Base-by-base conservation (phyloP, 2,113 vertebrate genomes). In the Edolisoma coerulescens region DNA sequence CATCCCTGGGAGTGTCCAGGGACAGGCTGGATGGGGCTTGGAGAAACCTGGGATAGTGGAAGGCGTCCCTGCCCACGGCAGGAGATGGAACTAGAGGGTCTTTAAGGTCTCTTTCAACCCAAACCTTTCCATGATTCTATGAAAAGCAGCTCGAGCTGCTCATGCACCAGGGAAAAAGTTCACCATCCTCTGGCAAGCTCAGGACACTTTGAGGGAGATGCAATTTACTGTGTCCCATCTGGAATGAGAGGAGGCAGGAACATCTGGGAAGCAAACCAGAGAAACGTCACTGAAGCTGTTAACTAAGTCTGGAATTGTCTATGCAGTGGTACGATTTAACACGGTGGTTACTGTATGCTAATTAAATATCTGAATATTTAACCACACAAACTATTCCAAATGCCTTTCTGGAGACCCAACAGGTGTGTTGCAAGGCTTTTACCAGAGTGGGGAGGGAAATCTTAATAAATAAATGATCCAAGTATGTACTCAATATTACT, bases 331-430 rank as follows among this genome's bases (percentile, higher is more conserved):
- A 95, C 93, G 75, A 93, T 96, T 97, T 95, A 97, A 95, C 91
- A 50, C 9, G 27, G 87, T 68, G 93, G 83, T 97, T 98, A 96
- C 37, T 96, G 92, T 93, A 93, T 96, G 97, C 93, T 97, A 98
- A 98, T 98, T 97, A 90, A 97, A 96, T 85, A 82, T 83, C 60
- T 97, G 97, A 97, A 97, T 97, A 97, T 98, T 98, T 97, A 97
- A 98, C 92, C 85, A 54, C 96, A 84, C 26, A 61, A 87, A 97
- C 97, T 96, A 95, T 85, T 97, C 92, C 95, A 98, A 94, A 85
- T 67, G 86, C 84, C 90, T 97, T 97, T 91, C 81, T 64, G 79
- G 76, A 80, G 96, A 95, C 45, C 33, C 70, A 90, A 45, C 75
- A 94, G 91, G 90, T 96, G 95, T 37, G 67, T 56, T 64, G 87